These are phyloP conservation scores for Solea solea DNA, from an alignment of 2,113 vertebrate genomes.

Conservation along the genomic window DNA sequence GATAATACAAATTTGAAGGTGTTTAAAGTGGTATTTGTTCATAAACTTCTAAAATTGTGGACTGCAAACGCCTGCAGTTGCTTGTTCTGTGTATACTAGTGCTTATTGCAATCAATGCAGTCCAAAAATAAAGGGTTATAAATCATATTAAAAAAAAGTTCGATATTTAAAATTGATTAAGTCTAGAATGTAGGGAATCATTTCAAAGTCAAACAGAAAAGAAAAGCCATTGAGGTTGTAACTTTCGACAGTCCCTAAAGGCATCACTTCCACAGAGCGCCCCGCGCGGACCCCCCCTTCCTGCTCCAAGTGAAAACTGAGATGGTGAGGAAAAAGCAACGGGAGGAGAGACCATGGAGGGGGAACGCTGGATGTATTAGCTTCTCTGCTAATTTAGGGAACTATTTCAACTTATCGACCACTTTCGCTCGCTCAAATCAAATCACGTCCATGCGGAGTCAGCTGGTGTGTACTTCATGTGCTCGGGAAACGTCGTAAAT, in stretches of 20 bases:
- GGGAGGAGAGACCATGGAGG: conserved; percentile 71
- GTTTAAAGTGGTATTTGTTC: no score
- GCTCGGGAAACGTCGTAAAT: conserved; percentile 42
- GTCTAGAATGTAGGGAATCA: no score
- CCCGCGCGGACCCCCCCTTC: conserved; percentile 28
- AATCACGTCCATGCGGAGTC: not conserved
- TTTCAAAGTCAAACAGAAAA: no score
- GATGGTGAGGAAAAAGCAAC: conserved; percentile 63
- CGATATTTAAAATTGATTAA: no score
- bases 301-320: conserved; percentile 70
- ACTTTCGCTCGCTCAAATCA: not conserved
- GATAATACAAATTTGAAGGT: no score
- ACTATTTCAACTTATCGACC: not conserved
- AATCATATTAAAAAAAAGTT: no score
- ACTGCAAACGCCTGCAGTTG: no score
- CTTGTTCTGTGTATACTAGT: no score
- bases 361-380: conserved; percentile 55
- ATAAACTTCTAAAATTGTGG: no score
- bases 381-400: conserved; percentile 15
- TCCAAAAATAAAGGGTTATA: no score
- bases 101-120: no score
- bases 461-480: not conserved
- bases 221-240: no score
- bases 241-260: conserved; percentile 45
- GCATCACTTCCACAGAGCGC: conserved; percentile 20